These are phyloP conservation scores for Drosophila anomalipes DNA, from an alignment of 2,888 invertebrate species.

Conservation along the genomic window DNA sequence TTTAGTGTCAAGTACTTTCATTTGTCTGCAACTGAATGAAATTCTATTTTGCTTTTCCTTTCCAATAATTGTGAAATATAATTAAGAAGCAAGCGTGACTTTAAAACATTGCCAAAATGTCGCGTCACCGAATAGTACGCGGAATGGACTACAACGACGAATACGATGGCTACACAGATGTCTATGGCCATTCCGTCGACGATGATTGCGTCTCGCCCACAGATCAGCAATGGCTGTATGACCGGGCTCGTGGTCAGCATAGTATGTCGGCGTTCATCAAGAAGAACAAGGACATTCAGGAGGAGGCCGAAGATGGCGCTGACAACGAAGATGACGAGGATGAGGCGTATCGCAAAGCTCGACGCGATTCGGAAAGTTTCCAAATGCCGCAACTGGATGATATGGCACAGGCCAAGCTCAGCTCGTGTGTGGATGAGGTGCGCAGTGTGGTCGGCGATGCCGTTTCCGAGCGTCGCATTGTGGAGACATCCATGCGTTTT, in stretches of 20 bases:
- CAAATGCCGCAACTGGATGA: conserved; percentile 87
- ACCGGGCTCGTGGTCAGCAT: conserved; percentile 90
- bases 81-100: not conserved
- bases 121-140: conserved; percentile 94
- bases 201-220: conserved; percentile 97
- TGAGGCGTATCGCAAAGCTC: conserved; percentile 85
- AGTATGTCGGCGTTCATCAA: conserved; percentile 91
- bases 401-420: conserved; percentile 90
- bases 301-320: conserved; percentile 88
- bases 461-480: conserved; percentile 90
- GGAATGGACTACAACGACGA: conserved; percentile 95
- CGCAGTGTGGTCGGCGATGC: conserved; percentile 92
- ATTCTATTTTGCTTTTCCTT: conserved; percentile 33
- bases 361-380: conserved; percentile 85
- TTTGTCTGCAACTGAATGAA: conserved; percentile 47
- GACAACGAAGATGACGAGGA: conserved; percentile 85
- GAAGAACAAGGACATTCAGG: conserved; percentile 89
- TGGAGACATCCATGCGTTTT: conserved; percentile 89
- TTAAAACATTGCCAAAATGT: conserved; percentile 87
- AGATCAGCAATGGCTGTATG: conserved; percentile 94
- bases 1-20: conserved; percentile 19
- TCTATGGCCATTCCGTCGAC: conserved; percentile 97
- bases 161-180: conserved; percentile 91
- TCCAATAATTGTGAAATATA: conserved; percentile 64
- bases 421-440: conserved; percentile 94